Conservation (phyloP, 2,888 invertebrate genomes). For the Eupithecia insigniata region DNA sequence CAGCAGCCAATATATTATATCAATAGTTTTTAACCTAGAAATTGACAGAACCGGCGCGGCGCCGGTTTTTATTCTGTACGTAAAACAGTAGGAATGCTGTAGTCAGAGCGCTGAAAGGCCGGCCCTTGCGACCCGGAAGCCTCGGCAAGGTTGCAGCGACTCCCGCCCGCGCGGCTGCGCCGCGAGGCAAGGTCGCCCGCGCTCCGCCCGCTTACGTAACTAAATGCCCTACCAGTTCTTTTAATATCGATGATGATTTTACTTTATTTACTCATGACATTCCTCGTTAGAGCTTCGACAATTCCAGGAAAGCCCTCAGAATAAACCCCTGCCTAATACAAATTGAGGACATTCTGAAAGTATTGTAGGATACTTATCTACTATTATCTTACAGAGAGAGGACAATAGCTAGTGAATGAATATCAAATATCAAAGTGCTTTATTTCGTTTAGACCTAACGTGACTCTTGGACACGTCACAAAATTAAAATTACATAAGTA, state of each 20-base stretch:
- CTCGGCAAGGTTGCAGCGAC: conserved; percentile 72
- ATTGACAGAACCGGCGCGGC: conserved; percentile 2
- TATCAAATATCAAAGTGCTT: too few relatives aligned
- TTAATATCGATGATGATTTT: conserved; percentile 49
- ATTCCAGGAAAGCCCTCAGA: background rate
- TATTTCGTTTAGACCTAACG: too few relatives aligned
- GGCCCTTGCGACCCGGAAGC: conserved; percentile 80
- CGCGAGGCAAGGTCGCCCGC: conserved; percentile 55
- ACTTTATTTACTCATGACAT: conserved; percentile 18
- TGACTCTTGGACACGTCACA: too few relatives aligned
- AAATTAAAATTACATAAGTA: too few relatives aligned
- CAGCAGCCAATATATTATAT: background rate
- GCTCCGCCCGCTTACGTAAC: conserved; percentile 70
- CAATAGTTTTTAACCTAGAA: conserved; percentile 3
- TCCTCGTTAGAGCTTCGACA: background rate
- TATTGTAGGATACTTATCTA: background rate
- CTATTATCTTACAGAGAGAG: background rate
- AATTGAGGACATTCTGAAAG: background rate
- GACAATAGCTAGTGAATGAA: background rate
- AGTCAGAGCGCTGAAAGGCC: conserved; percentile 60
- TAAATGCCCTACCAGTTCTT: conserved; percentile 56
- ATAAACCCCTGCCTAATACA: background rate
- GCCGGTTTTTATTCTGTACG: conserved; percentile 4
- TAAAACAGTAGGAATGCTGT: conserved; percentile 26
- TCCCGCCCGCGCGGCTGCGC: conserved; percentile 51